phyloP scores from a whole-genome alignment of 2,797 vertebrate species.

The Euphonia xanthogaster region DNA sequence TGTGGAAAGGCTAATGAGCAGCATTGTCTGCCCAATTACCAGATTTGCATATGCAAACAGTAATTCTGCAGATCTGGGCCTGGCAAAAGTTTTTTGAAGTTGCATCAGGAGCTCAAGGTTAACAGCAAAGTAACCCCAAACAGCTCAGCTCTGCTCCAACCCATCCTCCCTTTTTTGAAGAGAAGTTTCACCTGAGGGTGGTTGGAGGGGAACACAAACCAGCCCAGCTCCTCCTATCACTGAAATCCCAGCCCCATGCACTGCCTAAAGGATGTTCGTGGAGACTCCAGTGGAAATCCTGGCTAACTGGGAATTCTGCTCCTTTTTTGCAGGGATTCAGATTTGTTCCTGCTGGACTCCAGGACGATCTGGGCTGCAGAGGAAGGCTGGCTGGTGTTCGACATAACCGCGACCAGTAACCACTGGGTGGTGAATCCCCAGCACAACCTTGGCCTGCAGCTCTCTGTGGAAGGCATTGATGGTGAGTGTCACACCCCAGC shows the following conservation, averaged over 20 bases:
- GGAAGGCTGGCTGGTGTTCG: conserved; percentile 97
- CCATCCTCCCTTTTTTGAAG: not conserved
- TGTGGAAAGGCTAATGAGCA: conserved; percentile 52
- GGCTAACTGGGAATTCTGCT: not conserved
- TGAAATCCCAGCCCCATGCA: fast-evolving
- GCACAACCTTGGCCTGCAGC: conserved; percentile 92
- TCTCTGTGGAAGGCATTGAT: conserved; percentile 87
- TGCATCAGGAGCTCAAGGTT: not conserved
- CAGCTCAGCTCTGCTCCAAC: not conserved
- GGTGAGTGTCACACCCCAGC: conserved; percentile 78
- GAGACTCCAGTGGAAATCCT: not conserved
- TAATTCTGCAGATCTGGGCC: not conserved
- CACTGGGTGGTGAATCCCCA: conserved; percentile 97
- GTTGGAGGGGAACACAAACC: fast-evolving
- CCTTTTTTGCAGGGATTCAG: conserved; percentile 83
- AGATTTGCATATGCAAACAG: conserved; percentile 28
- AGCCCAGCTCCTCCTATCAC: not conserved
- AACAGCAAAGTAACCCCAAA: not conserved
- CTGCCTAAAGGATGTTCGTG: not conserved
- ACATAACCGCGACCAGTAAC: conserved; percentile 96
- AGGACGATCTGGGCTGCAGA: conserved; percentile 95
- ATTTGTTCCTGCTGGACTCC: conserved; percentile 92
- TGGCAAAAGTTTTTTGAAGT: not conserved
- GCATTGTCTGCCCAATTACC: conserved; percentile 45
- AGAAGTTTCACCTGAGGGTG: not conserved